phyloP scores from a whole-genome alignment of 2,888 invertebrate genomes.

The Monochamus alternatus region DNA sequence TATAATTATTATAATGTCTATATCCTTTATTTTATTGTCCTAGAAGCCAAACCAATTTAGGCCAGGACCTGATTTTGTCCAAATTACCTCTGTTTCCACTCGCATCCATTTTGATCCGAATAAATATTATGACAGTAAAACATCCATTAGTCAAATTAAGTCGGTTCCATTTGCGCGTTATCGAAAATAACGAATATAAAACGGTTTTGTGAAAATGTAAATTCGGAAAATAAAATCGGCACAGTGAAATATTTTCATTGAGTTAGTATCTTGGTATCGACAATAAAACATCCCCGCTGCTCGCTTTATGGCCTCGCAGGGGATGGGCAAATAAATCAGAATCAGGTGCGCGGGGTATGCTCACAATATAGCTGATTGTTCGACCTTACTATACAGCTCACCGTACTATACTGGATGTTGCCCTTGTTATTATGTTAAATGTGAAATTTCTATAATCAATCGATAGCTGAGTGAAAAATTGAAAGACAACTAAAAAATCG shows the following conservation, averaged over 20 bases:
- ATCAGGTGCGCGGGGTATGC: conserved; percentile 59
- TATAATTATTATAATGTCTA: not conserved
- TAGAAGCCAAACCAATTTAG: too few relatives aligned
- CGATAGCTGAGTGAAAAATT: too few relatives aligned
- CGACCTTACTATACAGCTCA: conserved; percentile 22
- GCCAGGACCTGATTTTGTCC: not conserved
- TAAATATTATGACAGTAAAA: conserved; percentile 33
- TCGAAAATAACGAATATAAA: conserved; percentile 22
- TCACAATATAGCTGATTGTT: conserved; percentile 29
- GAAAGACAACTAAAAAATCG: too few relatives aligned
- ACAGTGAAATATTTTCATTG: conserved; percentile 68
- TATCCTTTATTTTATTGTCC: not conserved
- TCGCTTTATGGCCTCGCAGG: conserved; percentile 62
- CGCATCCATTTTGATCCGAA: conserved; percentile 1
- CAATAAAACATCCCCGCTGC: conserved; percentile 66
- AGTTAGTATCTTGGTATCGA: conserved; percentile 63
- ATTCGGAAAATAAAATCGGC: conserved; percentile 44
- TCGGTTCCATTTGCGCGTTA: not conserved
- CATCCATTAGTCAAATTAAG: conserved; percentile 42
- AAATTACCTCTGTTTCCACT: not conserved
- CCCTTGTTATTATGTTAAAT: too few relatives aligned
- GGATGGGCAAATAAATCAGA: conserved; percentile 65
- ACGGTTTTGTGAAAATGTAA: conserved; percentile 43
- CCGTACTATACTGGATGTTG: too few relatives aligned
- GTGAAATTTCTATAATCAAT: too few relatives aligned